Conservation (phyloP, 2,888 invertebrate species). For the Noctua comes region DNA sequence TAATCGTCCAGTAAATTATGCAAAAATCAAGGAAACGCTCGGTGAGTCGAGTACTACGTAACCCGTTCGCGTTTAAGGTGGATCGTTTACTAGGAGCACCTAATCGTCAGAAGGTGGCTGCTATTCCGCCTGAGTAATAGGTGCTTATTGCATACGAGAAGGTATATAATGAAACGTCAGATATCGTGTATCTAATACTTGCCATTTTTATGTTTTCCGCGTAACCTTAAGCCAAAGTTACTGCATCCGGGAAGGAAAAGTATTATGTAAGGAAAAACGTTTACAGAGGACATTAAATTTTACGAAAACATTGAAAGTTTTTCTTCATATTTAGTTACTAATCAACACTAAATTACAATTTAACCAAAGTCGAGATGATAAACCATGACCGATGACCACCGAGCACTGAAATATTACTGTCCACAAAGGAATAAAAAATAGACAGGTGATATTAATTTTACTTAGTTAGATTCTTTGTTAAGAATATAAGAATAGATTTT, state of each 20-base stretch:
- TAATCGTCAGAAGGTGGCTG: conserved; percentile 74
- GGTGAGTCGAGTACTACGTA: conserved; percentile 60
- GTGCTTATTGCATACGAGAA: conserved; percentile 85
- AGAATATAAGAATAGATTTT: not conserved
- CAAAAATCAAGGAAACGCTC: conserved; percentile 8
- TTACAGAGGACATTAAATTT: too few relatives aligned
- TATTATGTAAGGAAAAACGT: conserved; percentile 19
- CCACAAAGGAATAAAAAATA: not conserved
- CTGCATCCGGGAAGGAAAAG: conserved; percentile 49
- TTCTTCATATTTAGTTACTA: not conserved
- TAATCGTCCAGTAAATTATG: not conserved
- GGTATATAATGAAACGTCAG: conserved; percentile 73
- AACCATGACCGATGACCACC: not conserved
- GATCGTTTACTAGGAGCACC: conserved; percentile 79
- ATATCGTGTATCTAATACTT: conserved; percentile 24
- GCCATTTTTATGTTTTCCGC: conserved; percentile 42
- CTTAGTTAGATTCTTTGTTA: not conserved
- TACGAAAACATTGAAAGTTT: not conserved
- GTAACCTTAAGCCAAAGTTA: conserved; percentile 23
- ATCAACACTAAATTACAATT: not conserved
- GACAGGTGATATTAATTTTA: not conserved
- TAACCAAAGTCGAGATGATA: not conserved
- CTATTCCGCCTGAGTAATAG: conserved; percentile 81
- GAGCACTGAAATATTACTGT: not conserved
- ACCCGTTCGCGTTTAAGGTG: conserved; percentile 77